Evolutionary conservation across 2,113 vertebrate species (phyloP).

Genomic region (Theropithecus gelada): DNA sequence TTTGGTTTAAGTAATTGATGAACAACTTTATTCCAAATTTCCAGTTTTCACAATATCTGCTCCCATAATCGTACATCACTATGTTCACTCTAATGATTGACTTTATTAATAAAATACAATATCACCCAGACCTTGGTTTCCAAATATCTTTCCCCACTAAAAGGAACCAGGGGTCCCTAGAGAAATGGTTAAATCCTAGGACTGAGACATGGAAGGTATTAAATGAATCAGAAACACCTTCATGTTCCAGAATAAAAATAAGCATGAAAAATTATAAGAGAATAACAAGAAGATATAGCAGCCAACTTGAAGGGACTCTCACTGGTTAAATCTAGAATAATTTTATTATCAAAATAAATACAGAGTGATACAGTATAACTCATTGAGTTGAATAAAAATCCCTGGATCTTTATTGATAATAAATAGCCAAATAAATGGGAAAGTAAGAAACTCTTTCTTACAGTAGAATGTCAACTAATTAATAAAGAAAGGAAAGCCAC

Average conservation of each 20-base stretch:
- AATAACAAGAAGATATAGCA: not conserved
- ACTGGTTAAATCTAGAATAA: not conserved
- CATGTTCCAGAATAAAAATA: not conserved
- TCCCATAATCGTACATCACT: not conserved
- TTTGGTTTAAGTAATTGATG: not conserved
- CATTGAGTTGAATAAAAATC: not conserved
- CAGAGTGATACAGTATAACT: not conserved
- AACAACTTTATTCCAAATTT: not conserved
- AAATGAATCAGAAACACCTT: not conserved
- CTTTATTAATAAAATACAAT: not conserved
- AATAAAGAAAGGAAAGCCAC: not conserved
- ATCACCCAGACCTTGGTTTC: not conserved
- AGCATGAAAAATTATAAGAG: not conserved
- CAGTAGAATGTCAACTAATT: not conserved
- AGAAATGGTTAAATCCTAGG: not conserved
- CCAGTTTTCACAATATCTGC: not conserved
- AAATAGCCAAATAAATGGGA: not conserved
- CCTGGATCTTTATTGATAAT: not conserved
- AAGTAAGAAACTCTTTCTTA: not conserved
- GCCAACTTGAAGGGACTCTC: not conserved
- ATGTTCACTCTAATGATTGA: not conserved
- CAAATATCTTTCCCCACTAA: not conserved
- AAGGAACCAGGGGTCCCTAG: not conserved
- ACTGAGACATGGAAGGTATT: not conserved
- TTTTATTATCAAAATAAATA: conserved; percentile 33